Percentiles rank a stretch among this genome's conserved stretches.
phyloP scores from a whole-genome alignment of 2,797 vertebrate species.

The Eospalax fontanierii region DNA sequence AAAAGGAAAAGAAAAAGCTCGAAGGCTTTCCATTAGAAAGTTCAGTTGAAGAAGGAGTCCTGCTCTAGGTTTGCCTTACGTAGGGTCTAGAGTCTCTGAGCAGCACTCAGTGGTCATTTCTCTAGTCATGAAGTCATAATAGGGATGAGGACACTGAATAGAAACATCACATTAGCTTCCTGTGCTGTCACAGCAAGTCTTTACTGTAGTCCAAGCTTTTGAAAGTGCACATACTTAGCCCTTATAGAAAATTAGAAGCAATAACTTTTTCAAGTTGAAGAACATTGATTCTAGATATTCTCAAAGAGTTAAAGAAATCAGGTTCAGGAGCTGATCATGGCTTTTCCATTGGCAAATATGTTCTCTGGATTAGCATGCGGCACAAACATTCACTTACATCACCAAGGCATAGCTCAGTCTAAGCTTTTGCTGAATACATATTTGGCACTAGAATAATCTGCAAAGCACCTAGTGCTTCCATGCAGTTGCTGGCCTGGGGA shows the following conservation, averaged over 20 bases:
- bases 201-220: neutral
- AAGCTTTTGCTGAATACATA: neutral
- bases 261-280: neutral
- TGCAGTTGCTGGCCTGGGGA: neutral
- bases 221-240: neutral
- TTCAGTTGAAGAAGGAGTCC: neutral
- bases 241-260: slow-evolving; percentile 8
- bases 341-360: neutral
- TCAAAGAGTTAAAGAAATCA: slow-evolving; percentile 12
- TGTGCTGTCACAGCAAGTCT: neutral
- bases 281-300: neutral
- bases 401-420: neutral
- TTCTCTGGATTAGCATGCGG: neutral
- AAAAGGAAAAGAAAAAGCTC: neutral
- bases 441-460: neutral
- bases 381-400: neutral
- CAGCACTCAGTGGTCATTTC: neutral
- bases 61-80: neutral
- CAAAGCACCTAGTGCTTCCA: neutral
- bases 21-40: neutral
- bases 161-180: neutral
- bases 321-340: neutral
- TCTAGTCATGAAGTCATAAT: neutral
- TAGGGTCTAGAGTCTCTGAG: neutral
- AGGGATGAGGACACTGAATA: neutral